These are phyloP conservation scores for Triplophysa siluroides DNA, from an alignment of 2,113 vertebrate species.

Conservation along the genomic window DNA sequence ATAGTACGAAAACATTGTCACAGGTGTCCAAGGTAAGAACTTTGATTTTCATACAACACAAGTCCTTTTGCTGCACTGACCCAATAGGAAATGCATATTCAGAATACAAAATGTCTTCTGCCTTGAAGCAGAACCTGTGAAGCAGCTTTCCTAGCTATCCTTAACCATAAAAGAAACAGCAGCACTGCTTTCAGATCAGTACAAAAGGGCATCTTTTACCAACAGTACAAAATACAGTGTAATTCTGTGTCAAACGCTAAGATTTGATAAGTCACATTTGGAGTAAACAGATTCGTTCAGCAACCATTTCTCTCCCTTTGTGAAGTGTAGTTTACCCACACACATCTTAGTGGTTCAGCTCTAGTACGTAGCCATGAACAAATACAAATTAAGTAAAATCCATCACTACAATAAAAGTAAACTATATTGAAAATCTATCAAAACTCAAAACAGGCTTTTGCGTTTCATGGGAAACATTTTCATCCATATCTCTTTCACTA, in stretches of 20 bases:
- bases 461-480: neutral
- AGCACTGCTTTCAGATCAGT: constrained; percentile 24
- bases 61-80: neutral
- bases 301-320: constrained; percentile 12
- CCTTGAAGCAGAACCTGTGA: constrained; percentile 18
- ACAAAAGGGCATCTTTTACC: constrained; percentile 27
- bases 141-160: constrained; percentile 5
- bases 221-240: constrained; percentile 39
- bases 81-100: constrained; percentile 16
- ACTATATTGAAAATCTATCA: neutral
- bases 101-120: constrained; percentile 9
- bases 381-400: constrained; percentile 16
- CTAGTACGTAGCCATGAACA: neutral
- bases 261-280: constrained; percentile 8
- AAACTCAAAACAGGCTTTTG: neutral
- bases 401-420: constrained; percentile 26
- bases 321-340: constrained; percentile 5
- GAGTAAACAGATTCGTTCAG: constrained; percentile 19
- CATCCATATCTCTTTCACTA: neutral
- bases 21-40: constrained; percentile 2
- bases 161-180: neutral
- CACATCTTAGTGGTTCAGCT: constrained; percentile 31
- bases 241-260: neutral
- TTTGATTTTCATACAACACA: neutral
- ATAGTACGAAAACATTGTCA: constrained; percentile 12